Percentiles rank a stretch among this genome's conserved stretches.
phyloP scores from a whole-genome alignment of 2,888 invertebrate genomes.

The Pyrrhosoma nymphula region DNA sequence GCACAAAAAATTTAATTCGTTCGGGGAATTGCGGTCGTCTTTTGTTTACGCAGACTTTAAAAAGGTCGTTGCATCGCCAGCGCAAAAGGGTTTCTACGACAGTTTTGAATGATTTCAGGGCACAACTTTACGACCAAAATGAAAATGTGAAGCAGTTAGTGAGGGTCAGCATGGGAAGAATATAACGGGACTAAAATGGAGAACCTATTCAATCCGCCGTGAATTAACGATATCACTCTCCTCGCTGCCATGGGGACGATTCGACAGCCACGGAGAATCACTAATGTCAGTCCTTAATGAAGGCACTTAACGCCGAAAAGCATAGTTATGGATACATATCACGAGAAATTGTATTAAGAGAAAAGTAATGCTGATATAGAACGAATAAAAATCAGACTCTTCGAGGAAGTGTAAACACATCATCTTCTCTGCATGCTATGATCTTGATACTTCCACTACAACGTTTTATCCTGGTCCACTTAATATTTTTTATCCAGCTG shows the following conservation, averaged over 20 bases:
- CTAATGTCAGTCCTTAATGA: not conserved
- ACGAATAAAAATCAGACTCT: no score
- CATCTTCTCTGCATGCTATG: no score
- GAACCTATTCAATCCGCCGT: not conserved
- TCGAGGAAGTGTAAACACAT: no score
- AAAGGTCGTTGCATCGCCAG: not conserved
- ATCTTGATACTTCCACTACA: no score
- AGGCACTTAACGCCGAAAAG: no score
- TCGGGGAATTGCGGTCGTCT: not conserved
- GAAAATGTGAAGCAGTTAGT: not conserved
- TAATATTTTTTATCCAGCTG: no score
- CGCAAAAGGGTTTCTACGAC: not conserved
- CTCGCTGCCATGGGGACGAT: not conserved
- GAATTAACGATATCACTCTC: not conserved
- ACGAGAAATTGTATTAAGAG: no score
- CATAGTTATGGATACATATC: no score
- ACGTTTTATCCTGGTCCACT: no score
- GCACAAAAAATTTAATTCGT: not conserved
- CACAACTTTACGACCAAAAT: not conserved
- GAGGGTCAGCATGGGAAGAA: not conserved
- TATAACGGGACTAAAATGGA: not conserved
- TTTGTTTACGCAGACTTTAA: not conserved
- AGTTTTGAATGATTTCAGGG: not conserved
- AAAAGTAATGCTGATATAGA: no score
- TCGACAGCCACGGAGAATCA: not conserved